phyloP scores from a whole-genome alignment of 2,113 vertebrate species.

The Macrotus californicus region DNA sequence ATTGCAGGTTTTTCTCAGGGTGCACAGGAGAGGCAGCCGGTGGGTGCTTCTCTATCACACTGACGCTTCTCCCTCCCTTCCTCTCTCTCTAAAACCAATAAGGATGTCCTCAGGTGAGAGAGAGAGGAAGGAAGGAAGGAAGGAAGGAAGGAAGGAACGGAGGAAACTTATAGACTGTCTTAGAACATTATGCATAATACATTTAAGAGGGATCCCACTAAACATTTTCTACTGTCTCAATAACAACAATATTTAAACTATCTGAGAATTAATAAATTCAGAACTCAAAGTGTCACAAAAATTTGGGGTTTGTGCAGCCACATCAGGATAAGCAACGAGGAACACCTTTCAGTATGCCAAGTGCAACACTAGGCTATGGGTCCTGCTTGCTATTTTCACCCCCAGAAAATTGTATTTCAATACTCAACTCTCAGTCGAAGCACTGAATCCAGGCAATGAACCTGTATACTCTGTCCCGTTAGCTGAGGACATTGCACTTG shows the following conservation, averaged over 20 bases:
- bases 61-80: too few species aligned
- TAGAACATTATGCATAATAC: neutral
- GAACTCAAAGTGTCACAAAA: neutral
- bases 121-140: too few species aligned
- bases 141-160: neutral
- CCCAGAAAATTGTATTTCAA: neutral
- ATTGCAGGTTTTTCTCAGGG: too few species aligned
- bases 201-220: neutral
- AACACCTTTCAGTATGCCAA: neutral
- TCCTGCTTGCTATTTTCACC: neutral
- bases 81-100: too few species aligned
- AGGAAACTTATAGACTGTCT: neutral
- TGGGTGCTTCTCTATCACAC: too few species aligned
- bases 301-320: neutral
- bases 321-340: neutral
- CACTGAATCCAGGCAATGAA: neutral
- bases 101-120: too few species aligned
- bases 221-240: neutral
- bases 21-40: too few species aligned
- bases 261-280: neutral
- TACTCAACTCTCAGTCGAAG: neutral
- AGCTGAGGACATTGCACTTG: neutral
- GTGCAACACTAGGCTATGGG: neutral
- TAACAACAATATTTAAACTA: neutral
- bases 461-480: neutral